Evolutionary conservation across 1,140 invertebrate genomes (phyloP).

Genomic region (Contarinia nasturtii): DNA sequence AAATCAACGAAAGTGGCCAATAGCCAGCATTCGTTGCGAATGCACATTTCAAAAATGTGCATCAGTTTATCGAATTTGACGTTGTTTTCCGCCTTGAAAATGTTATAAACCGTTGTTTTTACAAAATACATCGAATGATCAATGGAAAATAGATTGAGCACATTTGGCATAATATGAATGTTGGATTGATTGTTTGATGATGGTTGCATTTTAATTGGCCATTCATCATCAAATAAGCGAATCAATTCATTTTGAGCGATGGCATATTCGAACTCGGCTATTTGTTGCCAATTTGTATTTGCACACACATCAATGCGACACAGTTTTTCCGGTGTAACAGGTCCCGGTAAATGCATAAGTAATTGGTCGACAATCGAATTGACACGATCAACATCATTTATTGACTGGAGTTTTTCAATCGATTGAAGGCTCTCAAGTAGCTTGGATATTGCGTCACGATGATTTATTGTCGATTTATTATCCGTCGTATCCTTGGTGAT

Average conservation of each 20-base stretch:
- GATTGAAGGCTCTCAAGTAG: neutral
- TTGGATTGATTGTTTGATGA: constrained; percentile 8
- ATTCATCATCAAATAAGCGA: constrained; percentile 29
- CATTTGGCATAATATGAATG: neutral
- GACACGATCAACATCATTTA: neutral
- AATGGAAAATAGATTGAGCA: neutral
- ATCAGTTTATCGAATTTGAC: neutral
- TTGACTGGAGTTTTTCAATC: neutral
- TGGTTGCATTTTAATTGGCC: constrained; percentile 26
- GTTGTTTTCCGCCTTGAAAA: neutral
- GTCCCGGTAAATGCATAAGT: constrained; percentile 31
- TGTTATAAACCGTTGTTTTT: neutral
- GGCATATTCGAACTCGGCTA: constrained; percentile 24
- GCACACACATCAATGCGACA: constrained; percentile 20
- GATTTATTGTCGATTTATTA: neutral
- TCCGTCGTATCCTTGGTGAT: neutral
- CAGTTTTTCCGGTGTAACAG: constrained; percentile 39
- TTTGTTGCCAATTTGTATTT: constrained; percentile 15
- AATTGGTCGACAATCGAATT: neutral
- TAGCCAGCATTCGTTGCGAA: neutral
- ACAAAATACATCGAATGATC: neutral
- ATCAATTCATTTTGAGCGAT: constrained; percentile 25
- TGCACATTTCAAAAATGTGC: neutral
- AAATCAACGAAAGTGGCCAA: neutral
- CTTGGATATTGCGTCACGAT: neutral